Evolutionary conservation across 2,113 vertebrate species (phyloP), one percentile per base, ranked within the genome.

Genomic region (Ictalurus furcatus): DNA sequence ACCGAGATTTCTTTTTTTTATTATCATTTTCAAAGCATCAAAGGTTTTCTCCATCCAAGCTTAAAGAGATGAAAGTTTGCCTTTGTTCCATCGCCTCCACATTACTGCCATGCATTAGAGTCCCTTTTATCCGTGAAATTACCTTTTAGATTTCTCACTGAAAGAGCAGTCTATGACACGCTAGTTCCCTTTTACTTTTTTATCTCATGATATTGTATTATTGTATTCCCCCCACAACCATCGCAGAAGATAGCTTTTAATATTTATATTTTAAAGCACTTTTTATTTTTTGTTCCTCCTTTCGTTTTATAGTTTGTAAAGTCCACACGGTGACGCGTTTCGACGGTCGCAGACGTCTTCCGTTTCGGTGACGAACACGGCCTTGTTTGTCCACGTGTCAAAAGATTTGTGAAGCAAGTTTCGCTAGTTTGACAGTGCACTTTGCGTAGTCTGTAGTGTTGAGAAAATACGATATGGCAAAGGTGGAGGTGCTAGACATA

Each of bases 21-120:
- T 96, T 96, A 96, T 96, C 95, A 96, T 96, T 96, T 96, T 96
- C 95, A 96, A 96, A 96, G 96, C 96, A 96, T 96, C 95, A 96
- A 96, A 96, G 95, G 92, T 95, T 95, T 94, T 95, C 94, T 95
- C 96, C 96, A 95, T 95, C 96, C 96, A 93, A 95, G 96, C 96
- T 96, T 96, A 96, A 96, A 96, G 96, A 96, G 96, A 96, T 96
- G 96, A 96, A 96, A 96, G 95, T 96, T 96, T 96, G 94, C 94
- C 96, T 96, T 96, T 96, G 96, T 96, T 96, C 96, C 96, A 95
- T 95, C 93, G 93, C 95, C 95, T 95, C 95, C 95, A 96, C 95
- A 96, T 96, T 95, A 96, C 95, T 94, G 94, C 95, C 95, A 93
- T 96, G 96, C 95, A 96, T 96, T 96, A 96, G 95, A 94, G 93